Base-by-base conservation (phyloP, 2,888 invertebrate genomes). In the Sycophila texana region DNA sequence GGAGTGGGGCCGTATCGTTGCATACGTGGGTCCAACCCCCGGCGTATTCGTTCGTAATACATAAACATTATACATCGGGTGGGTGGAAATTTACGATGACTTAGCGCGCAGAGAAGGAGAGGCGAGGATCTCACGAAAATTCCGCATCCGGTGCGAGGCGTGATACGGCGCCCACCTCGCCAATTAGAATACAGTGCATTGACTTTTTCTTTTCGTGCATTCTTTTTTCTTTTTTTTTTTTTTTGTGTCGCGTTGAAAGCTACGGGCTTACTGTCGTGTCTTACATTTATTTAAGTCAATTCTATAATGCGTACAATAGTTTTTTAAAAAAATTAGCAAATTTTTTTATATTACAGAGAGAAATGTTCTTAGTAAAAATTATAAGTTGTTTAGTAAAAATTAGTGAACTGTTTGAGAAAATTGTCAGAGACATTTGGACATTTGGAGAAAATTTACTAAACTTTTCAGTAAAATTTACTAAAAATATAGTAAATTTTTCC, bases 11-110 rank as follows among this genome's bases (percentile, higher is more conserved):
- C 39, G 14, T 63, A 76, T 70, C 70, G 61, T 30, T 79, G 82
- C 65, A 12, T 26, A 60, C 60, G 61, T 63, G 39, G 61, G 61
- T 63, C 63, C 63, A 63, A 63, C 63, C 63, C 63, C 55, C 80
- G 81, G 68, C 51, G 7, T 60, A 82, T 78, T 83, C 82, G 82
- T 78, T 83, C 82, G 82, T 80, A 82, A 83, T 82, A 77, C 83
- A 81, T 83, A 81, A 83, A 83, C 80, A 83, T 83, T 81, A 74
- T 70, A 82, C 77, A 84, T 83, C 81, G 82, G 82, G 83, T 84
- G 82, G 83, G 83, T 82, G 82, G 81, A 82, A 84, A 85, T 85
- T 85, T 85, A 86, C 82, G 82, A 79, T 68, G 79, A 75, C 75
- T 74, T 74, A 39, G 61, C 20, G 39, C 4, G 16, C 55, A 73